phyloP scores from a whole-genome alignment of 53 echinoderm and acorn worm genomes.

The Hippasteria phrygiana region DNA sequence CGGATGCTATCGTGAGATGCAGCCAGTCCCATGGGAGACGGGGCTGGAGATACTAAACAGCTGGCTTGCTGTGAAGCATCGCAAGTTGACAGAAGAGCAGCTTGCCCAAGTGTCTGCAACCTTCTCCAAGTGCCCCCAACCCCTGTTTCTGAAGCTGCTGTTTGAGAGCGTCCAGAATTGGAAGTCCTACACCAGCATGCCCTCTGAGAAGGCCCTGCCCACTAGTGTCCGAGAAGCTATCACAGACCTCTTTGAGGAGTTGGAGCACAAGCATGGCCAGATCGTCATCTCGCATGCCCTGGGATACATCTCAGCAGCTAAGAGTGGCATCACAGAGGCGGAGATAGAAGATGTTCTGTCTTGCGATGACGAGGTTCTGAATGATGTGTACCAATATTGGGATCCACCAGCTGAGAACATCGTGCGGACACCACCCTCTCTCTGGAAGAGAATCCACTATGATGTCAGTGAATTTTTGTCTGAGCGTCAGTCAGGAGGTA shows the following conservation, averaged over 20 bases:
- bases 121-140: conserved; percentile 85
- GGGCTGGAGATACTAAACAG: conserved; percentile 79
- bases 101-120: conserved; percentile 61
- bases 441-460: conserved; percentile 88
- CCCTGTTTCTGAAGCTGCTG: conserved; percentile 84
- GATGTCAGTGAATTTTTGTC: conserved; percentile 82
- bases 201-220: conserved; percentile 53
- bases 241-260: conserved; percentile 71
- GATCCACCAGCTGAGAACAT: conserved; percentile 86
- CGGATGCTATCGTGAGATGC: conserved; percentile 79
- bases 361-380: conserved; percentile 88
- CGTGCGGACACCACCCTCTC: conserved; percentile 85
- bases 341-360: conserved; percentile 91
- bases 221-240: conserved; percentile 76
- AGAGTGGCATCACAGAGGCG: conserved; percentile 80
- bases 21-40: conserved; percentile 69
- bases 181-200: conserved; percentile 74
- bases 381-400: conserved; percentile 97
- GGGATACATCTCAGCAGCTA: conserved; percentile 85
- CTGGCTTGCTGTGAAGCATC: conserved; percentile 68
- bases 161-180: conserved; percentile 83
- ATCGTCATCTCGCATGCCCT: conserved; percentile 82
- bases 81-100: conserved; percentile 75
- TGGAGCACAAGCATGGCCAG: conserved; percentile 82
- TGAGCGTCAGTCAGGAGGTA: conserved; percentile 87